These are phyloP conservation scores for Cydia strobilella DNA, from an alignment of 1,140 invertebrate genomes.

Conservation along the genomic window DNA sequence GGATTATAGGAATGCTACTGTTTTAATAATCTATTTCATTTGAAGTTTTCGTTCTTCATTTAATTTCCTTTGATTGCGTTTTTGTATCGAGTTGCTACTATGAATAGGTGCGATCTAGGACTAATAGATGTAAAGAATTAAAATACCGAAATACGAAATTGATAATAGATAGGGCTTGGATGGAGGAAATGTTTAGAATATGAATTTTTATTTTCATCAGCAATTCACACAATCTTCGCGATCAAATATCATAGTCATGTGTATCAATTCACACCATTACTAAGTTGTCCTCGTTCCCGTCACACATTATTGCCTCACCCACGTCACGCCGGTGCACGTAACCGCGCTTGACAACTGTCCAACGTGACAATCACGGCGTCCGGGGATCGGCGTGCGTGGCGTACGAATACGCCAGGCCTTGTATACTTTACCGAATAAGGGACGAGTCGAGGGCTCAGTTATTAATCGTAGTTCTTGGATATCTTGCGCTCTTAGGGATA, in stretches of 20 bases:
- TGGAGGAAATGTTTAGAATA: too few relatives aligned
- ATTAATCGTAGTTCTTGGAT: too few relatives aligned
- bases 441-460: too few relatives aligned
- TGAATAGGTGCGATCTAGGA: too few relatives aligned
- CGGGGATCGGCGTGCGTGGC: constrained; percentile 12
- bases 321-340: not conserved
- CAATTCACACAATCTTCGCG: too few relatives aligned
- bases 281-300: not conserved
- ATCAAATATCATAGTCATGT: too few relatives aligned
- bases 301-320: constrained; percentile 13
- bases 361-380: constrained; percentile 18
- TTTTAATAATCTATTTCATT: not conserved
- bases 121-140: too few relatives aligned
- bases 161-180: too few relatives aligned
- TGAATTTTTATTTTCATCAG: too few relatives aligned
- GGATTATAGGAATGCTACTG: not conserved
- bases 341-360: constrained; percentile 4
- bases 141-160: too few relatives aligned
- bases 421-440: not conserved
- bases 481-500: too few relatives aligned
- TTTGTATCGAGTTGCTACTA: too few relatives aligned
- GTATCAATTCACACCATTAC: not conserved
- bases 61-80: not conserved
- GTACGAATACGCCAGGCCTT: not conserved
- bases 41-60: not conserved